Evolutionary conservation across 2,888 invertebrate species (phyloP).

Genomic region (Aphodius granarius): DNA sequence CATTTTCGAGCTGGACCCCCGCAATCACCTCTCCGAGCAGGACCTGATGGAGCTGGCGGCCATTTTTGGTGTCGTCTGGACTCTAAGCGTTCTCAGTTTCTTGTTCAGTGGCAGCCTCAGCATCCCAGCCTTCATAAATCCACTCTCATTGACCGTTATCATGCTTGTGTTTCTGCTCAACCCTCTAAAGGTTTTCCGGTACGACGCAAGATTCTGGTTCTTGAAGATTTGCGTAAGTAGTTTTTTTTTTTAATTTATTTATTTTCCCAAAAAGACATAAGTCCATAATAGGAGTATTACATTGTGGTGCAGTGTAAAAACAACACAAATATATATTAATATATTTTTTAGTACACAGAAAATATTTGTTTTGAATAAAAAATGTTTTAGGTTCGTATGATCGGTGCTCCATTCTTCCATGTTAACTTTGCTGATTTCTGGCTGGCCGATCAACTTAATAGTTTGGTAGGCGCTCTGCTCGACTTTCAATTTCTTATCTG

Average conservation of each 20-base stretch:
- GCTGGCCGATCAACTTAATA: conserved; percentile 84
- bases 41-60: conserved; percentile 77
- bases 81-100: conserved; percentile 67
- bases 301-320: too few species aligned
- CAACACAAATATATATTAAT: too few species aligned
- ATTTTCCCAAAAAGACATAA: too few species aligned
- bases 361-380: neutral
- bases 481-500: conserved; percentile 81
- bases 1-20: conserved; percentile 80
- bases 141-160: conserved; percentile 68
- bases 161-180: conserved; percentile 74
- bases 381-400: conserved; percentile 59
- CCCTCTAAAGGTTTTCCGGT: conserved; percentile 74
- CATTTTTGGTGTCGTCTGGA: conserved; percentile 77
- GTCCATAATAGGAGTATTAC: too few species aligned
- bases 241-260: neutral
- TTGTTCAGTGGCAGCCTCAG: conserved; percentile 65
- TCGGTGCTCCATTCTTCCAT: conserved; percentile 74
- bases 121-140: conserved; percentile 77
- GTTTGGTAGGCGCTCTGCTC: conserved; percentile 72
- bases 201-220: conserved; percentile 78
- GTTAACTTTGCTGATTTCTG: conserved; percentile 85
- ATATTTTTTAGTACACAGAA: too few species aligned
- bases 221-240: conserved; percentile 61
- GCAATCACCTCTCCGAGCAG: conserved; percentile 76